phyloP scores from a whole-genome alignment of 2,888 invertebrate genomes.

The Brenthis ino region DNA sequence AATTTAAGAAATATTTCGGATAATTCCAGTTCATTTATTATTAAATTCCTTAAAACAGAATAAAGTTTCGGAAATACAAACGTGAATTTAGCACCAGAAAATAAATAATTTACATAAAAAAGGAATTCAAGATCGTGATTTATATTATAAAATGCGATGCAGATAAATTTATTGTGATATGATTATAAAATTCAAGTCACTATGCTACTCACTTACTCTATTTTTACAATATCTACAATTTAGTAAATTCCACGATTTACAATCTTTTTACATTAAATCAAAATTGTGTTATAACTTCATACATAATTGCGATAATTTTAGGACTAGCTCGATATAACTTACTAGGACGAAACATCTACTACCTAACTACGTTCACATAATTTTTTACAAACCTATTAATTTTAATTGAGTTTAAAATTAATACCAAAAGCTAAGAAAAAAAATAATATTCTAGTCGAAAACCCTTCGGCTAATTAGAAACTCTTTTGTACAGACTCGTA shows the following conservation, averaged over 20 bases:
- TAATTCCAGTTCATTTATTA: too few relatives aligned
- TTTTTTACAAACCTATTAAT: conserved; percentile 64
- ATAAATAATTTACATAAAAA: conserved; percentile 36
- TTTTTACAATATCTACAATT: conserved; percentile 79
- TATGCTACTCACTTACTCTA: conserved; percentile 56
- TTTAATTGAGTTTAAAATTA: conserved; percentile 30
- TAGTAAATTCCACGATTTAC: conserved; percentile 44
- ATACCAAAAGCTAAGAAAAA: conserved; percentile 35
- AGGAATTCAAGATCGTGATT: conserved; percentile 44
- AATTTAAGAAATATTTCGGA: too few relatives aligned
- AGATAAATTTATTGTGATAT: conserved; percentile 71
- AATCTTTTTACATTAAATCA: conserved; percentile 53
- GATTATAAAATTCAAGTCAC: conserved; percentile 79
- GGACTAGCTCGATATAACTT: conserved; percentile 79
- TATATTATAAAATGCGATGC: conserved; percentile 52
- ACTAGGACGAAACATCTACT: conserved; percentile 76
- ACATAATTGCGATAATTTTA: conserved; percentile 63
- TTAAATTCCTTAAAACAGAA: neutral
- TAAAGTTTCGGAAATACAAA: neutral
- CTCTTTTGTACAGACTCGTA: conserved; percentile 64
- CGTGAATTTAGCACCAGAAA: conserved; percentile 58
- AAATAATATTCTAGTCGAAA: conserved; percentile 36
- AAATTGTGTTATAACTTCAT: conserved; percentile 43
- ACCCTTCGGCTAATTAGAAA: conserved; percentile 36
- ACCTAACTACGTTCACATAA: conserved; percentile 68